phyloP scores from a whole-genome alignment of 2,888 invertebrate genomes.

The Diadegma fenestrale region DNA sequence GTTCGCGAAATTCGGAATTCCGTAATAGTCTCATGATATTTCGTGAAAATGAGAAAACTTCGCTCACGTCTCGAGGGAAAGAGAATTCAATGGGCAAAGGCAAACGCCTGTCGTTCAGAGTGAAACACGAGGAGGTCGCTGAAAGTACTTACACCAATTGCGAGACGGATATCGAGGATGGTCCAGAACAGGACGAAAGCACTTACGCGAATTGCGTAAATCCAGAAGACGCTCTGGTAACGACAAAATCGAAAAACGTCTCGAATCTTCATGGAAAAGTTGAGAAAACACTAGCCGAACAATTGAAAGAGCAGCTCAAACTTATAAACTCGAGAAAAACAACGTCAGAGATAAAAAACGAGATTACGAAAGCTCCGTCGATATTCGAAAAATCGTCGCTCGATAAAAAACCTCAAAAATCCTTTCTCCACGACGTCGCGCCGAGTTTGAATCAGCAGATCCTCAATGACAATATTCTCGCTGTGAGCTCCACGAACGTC shows the following conservation, averaged over 20 bases:
- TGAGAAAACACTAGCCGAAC: conserved; percentile 75
- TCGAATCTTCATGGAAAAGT: conserved; percentile 71
- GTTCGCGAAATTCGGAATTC: conserved; percentile 69
- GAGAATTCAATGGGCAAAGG: neutral
- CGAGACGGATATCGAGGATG: conserved; percentile 54
- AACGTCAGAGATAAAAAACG: conserved; percentile 71
- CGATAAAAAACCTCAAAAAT: conserved; percentile 72
- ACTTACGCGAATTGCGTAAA: conserved; percentile 72
- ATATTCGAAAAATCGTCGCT: conserved; percentile 47
- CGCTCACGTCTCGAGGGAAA: conserved; percentile 29
- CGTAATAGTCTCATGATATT: conserved; percentile 73
- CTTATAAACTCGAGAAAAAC: conserved; percentile 73
- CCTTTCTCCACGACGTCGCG: conserved; percentile 75
- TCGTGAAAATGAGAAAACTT: conserved; percentile 71
- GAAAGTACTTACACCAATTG: conserved; percentile 80
- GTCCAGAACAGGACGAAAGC: conserved; percentile 57
- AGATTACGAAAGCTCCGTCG: conserved; percentile 34
- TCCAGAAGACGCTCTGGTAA: conserved; percentile 58
- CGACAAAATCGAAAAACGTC: conserved; percentile 58
- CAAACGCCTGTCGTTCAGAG: neutral
- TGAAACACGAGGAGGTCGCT: conserved; percentile 59
- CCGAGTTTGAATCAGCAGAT: conserved; percentile 49
- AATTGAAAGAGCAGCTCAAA: conserved; percentile 77
- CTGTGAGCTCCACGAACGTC: conserved; percentile 11
- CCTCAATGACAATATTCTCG: conserved; percentile 52